A percentile compares a stretch with the other conserved stretches of the same genome.
Conservation (phyloP, 2,888 invertebrate genomes). For the Portevinia maculata region DNA sequence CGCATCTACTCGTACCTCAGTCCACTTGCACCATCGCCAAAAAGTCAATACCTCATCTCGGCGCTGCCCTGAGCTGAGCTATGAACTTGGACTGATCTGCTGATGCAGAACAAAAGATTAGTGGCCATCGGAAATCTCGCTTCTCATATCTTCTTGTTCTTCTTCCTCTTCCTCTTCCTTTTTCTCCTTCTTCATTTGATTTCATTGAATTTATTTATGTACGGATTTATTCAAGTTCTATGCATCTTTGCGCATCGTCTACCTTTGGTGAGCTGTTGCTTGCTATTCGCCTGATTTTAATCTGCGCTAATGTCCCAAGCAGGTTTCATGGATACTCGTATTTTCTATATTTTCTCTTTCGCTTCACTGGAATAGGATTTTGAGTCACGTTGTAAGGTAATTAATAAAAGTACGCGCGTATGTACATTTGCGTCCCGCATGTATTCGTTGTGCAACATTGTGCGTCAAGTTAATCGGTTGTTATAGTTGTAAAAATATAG, state of each 20-base stretch:
- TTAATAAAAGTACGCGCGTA: constrained; percentile 28
- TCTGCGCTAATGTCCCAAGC: constrained; percentile 21
- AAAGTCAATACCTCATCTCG: neutral
- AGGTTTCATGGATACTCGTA: constrained; percentile 8
- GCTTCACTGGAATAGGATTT: constrained; percentile 18
- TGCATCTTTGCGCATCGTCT: neutral
- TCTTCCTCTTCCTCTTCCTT: too few species aligned
- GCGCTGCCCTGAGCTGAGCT: too few species aligned
- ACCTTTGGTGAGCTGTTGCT: constrained; percentile 3
- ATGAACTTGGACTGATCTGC: constrained; percentile 1
- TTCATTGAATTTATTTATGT: neutral
- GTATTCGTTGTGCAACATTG: constrained; percentile 25
- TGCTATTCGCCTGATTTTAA: constrained; percentile 12
- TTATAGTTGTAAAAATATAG: neutral
- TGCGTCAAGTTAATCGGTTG: constrained; percentile 21
- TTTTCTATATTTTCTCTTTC: constrained; percentile 18
- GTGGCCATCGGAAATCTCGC: neutral
- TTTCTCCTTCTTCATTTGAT: constrained; percentile 1
- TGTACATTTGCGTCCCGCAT: neutral
- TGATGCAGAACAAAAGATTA: constrained; percentile 5
- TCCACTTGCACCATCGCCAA: neutral
- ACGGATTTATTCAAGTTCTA: constrained; percentile 13
- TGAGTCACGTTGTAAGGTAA: constrained; percentile 21
- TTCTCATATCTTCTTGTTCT: constrained; percentile 6
- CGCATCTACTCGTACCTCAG: too few species aligned